phyloP scores from a whole-genome alignment of 1,140 invertebrate species.

The Trachelipus rathkii region DNA sequence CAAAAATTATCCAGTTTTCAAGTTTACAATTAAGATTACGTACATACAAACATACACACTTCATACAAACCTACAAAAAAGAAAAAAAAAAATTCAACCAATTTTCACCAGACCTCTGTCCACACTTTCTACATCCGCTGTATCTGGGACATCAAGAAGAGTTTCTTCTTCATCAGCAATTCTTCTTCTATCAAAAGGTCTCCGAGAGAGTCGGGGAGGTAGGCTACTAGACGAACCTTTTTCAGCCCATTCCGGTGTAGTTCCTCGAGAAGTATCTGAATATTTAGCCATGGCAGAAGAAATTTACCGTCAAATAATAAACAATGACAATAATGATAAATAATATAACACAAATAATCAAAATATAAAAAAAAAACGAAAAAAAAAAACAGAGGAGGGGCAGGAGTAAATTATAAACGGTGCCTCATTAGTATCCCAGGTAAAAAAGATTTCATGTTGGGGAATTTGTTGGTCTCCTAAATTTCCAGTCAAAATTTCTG shows the following conservation, averaged over 20 bases:
- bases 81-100: too few relatives aligned
- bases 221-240: background rate
- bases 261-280: background rate
- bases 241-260: background rate
- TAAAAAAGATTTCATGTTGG: constrained; percentile 65
- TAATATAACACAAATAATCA: too few relatives aligned
- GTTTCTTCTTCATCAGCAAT: background rate
- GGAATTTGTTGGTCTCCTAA: constrained; percentile 78
- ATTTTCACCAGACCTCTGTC: background rate
- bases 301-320: background rate
- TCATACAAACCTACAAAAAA: too few relatives aligned
- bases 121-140: background rate
- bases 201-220: background rate
- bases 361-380: too few relatives aligned
- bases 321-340: too few relatives aligned
- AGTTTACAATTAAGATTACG: too few relatives aligned
- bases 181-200: background rate
- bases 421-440: too few relatives aligned
- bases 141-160: background rate
- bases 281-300: background rate
- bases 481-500: constrained; percentile 84
- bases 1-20: too few relatives aligned
- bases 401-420: too few relatives aligned
- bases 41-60: too few relatives aligned
- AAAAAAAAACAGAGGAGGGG: too few relatives aligned